These are phyloP conservation scores for Meleagris gallopavo DNA, from an alignment of 2,113 vertebrate species.

Conservation along the genomic window DNA sequence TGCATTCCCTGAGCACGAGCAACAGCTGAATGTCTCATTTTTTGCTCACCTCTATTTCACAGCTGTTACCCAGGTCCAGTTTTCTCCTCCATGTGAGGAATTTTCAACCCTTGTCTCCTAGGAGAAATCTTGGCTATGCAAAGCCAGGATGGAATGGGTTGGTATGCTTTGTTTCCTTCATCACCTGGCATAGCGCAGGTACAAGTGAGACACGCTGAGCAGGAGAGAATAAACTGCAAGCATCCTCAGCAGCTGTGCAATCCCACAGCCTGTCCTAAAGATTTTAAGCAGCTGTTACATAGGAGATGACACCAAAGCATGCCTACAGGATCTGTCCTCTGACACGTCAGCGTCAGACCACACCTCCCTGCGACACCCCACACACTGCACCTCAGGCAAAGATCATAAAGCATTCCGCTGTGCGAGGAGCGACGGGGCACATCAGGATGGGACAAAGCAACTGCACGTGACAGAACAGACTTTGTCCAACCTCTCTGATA, in stretches of 20 bases:
- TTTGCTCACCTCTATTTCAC: neutral
- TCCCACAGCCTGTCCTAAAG: neutral
- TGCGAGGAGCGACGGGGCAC: neutral
- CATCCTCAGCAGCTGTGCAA: neutral
- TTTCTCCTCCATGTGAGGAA: neutral
- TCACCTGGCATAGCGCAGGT: neutral
- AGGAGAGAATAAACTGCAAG: neutral
- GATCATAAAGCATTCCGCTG: neutral
- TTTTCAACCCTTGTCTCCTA: neutral
- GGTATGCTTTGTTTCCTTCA: neutral
- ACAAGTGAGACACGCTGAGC: neutral
- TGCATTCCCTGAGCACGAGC: neutral
- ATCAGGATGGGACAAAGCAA: accelerated
- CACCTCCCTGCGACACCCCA: neutral
- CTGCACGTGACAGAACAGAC: neutral
- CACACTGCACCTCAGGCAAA: neutral
- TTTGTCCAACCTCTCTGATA: neutral
- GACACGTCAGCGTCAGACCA: too few species aligned
- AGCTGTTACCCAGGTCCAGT: neutral
- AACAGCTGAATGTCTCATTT: neutral
- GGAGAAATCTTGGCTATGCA: neutral
- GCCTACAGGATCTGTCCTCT: neutral
- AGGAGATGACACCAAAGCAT: neutral
- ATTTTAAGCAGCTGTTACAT: neutral
- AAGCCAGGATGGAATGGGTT: neutral